A percentile compares a stretch with the other conserved stretches of the same genome.
Conservation (phyloP, 1,140 invertebrate genomes). For the Tribolium castaneum region DNA sequence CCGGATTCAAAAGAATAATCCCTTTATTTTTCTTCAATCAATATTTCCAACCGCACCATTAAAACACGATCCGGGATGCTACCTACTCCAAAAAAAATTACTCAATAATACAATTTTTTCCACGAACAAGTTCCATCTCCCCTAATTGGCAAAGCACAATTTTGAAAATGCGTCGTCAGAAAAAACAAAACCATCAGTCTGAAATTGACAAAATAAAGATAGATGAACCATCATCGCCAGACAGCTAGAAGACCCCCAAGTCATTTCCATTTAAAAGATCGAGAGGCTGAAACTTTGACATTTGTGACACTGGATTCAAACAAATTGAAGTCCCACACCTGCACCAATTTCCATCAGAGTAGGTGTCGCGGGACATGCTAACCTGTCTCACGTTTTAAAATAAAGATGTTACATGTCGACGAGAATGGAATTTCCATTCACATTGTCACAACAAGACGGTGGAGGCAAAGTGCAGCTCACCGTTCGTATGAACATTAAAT, state of each 20-base stretch:
- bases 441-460: too few relatives aligned
- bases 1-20: constrained; percentile 43
- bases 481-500: too few relatives aligned
- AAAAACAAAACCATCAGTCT: background rate
- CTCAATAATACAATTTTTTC: background rate
- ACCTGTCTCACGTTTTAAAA: constrained; percentile 23
- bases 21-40: constrained; percentile 47
- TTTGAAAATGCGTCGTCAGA: background rate
- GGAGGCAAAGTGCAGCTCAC: too few relatives aligned
- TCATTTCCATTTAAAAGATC: constrained; percentile 36
- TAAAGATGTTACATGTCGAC: constrained; percentile 16
- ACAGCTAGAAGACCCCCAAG: background rate
- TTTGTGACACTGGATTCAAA: constrained; percentile 23
- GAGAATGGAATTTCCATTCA: background rate
- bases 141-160: background rate
- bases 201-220: constrained; percentile 19
- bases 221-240: constrained; percentile 6
- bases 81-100: background rate
- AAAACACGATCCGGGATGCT: constrained; percentile 3
- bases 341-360: constrained; percentile 29
- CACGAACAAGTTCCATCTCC: background rate
- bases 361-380: constrained; percentile 18
- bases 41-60: constrained; percentile 42
- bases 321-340: constrained; percentile 22
- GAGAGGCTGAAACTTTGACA: constrained; percentile 27